These are phyloP conservation scores for Polia nebulosa DNA, from an alignment of 2,888 invertebrate species.

Conservation along the genomic window DNA sequence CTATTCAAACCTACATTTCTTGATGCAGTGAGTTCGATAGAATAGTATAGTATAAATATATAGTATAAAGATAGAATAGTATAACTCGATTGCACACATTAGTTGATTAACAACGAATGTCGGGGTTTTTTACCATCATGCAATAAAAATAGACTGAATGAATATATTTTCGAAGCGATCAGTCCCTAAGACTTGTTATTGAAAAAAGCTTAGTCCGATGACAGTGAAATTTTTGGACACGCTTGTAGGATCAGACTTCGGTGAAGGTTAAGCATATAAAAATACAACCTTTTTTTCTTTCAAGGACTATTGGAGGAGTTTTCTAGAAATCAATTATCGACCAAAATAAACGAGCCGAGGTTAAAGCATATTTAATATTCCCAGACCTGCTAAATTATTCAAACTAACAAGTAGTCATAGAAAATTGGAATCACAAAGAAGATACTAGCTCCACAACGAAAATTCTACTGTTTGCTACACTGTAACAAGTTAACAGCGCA, in stretches of 20 bases:
- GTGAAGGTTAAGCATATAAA: conserved; percentile 10
- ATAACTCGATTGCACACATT: not conserved
- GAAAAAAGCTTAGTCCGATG: not conserved
- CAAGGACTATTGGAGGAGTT: conserved; percentile 6
- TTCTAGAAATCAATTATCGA: conserved; percentile 13
- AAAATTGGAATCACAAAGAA: conserved; percentile 24
- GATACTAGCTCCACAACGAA: not conserved
- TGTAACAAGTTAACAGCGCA: conserved; percentile 42
- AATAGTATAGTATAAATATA: too few relatives aligned
- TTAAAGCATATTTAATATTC: conserved; percentile 20
- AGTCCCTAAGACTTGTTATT: not conserved
- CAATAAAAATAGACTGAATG: conserved; percentile 2
- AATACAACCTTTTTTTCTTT: conserved; percentile 1
- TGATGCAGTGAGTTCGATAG: not conserved
- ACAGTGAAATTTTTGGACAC: not conserved
- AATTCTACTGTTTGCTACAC: conserved; percentile 6
- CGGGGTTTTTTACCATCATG: not conserved
- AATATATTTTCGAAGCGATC: not conserved
- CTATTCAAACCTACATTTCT: conserved; percentile 10
- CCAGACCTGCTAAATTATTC: conserved; percentile 17
- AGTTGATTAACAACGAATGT: not conserved
- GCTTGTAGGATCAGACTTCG: not conserved
- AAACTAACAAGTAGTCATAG: not conserved
- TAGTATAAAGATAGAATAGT: too few relatives aligned
- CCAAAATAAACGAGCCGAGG: conserved; percentile 16